phyloP scores from a whole-genome alignment of 2,113 vertebrate species.

The Erythrocercus mccallii region DNA sequence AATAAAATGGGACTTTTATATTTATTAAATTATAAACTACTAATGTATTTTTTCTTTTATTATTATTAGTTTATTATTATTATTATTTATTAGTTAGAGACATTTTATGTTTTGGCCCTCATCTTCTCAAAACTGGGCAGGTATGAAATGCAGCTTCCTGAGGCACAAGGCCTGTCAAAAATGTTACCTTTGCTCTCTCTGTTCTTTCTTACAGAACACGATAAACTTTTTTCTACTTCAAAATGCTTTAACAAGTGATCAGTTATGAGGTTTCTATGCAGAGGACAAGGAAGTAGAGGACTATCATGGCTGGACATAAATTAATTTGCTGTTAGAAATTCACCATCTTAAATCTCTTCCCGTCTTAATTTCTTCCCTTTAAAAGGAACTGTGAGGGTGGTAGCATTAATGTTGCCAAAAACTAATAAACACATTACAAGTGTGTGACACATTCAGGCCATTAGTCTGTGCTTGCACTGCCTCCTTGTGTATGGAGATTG shows the following conservation, averaged over 20 bases:
- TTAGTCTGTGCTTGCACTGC: slow-evolving; percentile 54
- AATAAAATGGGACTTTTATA: background rate
- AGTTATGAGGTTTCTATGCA: background rate
- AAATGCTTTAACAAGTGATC: background rate
- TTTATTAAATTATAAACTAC: background rate
- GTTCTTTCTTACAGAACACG: background rate
- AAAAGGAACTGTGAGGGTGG: background rate
- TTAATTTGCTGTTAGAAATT: background rate
- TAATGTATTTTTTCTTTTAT: background rate
- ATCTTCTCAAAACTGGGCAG: background rate
- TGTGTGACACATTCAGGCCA: background rate
- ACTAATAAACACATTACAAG: background rate
- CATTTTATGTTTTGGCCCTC: background rate
- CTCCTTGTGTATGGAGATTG: slow-evolving; percentile 42
- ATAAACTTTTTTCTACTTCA: background rate
- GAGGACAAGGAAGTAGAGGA: background rate
- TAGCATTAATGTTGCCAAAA: background rate
- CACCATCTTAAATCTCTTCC: background rate
- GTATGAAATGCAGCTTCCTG: background rate
- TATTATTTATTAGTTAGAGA: background rate
- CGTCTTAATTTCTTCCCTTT: background rate
- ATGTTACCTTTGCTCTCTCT: background rate
- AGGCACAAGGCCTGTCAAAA: background rate
- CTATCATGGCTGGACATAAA: background rate
- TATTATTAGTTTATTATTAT: too few relatives aligned